These are phyloP conservation scores for Rhodeus uyekii DNA, from an alignment of 2,797 vertebrate species.

Conservation along the genomic window DNA sequence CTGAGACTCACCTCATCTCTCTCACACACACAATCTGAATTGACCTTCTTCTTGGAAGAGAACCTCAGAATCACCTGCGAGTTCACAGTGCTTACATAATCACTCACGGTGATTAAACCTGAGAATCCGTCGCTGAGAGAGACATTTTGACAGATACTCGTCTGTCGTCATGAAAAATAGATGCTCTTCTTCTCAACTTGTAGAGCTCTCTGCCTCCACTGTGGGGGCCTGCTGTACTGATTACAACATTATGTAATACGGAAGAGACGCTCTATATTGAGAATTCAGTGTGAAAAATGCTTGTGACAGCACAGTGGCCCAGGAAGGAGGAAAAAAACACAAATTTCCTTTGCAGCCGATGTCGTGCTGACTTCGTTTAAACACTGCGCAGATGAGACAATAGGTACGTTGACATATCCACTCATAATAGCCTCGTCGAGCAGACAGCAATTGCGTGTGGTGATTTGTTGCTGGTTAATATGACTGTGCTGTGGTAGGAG, in stretches of 20 bases:
- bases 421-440: constrained; percentile 39
- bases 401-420: constrained; percentile 46
- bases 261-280: constrained; percentile 21
- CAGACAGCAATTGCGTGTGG: constrained; percentile 39
- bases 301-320: constrained; percentile 33
- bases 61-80: constrained; percentile 25
- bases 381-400: constrained; percentile 38
- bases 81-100: constrained; percentile 28
- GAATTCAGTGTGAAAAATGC: constrained; percentile 29
- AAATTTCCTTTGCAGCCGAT: constrained; percentile 21
- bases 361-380: constrained; percentile 42
- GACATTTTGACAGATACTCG: constrained; percentile 40
- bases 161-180: constrained; percentile 41
- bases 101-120: constrained; percentile 42
- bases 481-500: constrained; percentile 47
- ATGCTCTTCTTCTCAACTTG: constrained; percentile 38
- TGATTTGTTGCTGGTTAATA: constrained; percentile 55
- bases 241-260: constrained; percentile 23
- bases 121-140: constrained; percentile 26
- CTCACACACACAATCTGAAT: neutral
- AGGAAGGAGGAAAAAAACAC: neutral
- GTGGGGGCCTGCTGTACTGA: constrained; percentile 31
- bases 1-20: neutral
- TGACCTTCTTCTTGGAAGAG: constrained; percentile 15
- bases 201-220: constrained; percentile 20